Evolutionary conservation across 2,113 vertebrate species (phyloP).

Genomic region (Channa maculata): DNA sequence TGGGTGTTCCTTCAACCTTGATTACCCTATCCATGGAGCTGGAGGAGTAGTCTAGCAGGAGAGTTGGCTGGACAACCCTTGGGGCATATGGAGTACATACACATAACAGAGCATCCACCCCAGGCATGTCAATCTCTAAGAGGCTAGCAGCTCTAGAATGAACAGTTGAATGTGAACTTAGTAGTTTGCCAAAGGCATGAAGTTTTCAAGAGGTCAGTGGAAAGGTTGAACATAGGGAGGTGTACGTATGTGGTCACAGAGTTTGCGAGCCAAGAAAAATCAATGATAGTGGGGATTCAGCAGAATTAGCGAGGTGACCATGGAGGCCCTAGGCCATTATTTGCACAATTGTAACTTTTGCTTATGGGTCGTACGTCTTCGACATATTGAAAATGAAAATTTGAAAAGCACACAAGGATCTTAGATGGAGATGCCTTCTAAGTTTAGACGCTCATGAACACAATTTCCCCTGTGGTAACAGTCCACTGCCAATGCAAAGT

Average conservation of each 20-base stretch:
- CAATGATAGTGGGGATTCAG: constrained; percentile 65
- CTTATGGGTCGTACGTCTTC: constrained; percentile 46
- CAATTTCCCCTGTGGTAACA: constrained; percentile 19
- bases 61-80: constrained; percentile 61
- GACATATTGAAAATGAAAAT: constrained; percentile 39
- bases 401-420: constrained; percentile 36
- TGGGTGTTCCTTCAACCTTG: constrained; percentile 72
- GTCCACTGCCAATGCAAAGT: constrained; percentile 3
- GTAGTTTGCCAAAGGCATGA: constrained; percentile 62
- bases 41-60: constrained; percentile 64
- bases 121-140: constrained; percentile 73
- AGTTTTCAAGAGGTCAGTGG: constrained; percentile 72
- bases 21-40: constrained; percentile 60
- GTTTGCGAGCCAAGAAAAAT: constrained; percentile 70
- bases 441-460: constrained; percentile 41
- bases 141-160: constrained; percentile 53
- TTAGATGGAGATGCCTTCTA: constrained; percentile 31
- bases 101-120: constrained; percentile 60
- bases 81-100: constrained; percentile 50
- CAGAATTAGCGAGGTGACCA: constrained; percentile 67
- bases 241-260: constrained; percentile 65
- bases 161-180: constrained; percentile 61
- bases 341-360: constrained; percentile 63
- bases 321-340: constrained; percentile 45
- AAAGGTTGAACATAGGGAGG: constrained; percentile 64